These are phyloP conservation scores for Cynodonichthys magdalenae DNA, from an alignment of 2,797 vertebrate genomes.

Conservation along the genomic window DNA sequence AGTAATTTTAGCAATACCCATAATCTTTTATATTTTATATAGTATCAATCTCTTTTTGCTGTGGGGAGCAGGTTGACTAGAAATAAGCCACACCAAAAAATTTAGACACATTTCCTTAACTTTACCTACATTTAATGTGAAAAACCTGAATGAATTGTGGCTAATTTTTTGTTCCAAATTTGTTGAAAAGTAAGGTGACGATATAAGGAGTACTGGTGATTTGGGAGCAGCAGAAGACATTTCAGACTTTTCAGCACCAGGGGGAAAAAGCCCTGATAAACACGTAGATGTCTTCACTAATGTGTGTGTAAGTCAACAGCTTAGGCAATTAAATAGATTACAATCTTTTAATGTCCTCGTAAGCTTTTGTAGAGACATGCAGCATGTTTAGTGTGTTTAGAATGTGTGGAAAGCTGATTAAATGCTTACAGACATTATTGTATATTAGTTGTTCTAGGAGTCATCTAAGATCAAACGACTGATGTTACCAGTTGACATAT, in stretches of 20 bases:
- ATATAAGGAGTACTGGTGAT: slow-evolving; percentile 39
- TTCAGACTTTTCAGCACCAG: slow-evolving; percentile 22
- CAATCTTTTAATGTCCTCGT: slow-evolving; percentile 45
- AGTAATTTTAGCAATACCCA: too few species aligned
- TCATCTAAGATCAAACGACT: background rate
- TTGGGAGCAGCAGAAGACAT: slow-evolving; percentile 36
- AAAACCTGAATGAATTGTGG: background rate
- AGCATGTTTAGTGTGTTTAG: slow-evolving; percentile 7
- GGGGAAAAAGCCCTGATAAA: slow-evolving; percentile 33
- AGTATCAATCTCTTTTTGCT: too few species aligned
- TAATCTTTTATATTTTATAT: too few species aligned
- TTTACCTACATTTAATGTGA: too few species aligned
- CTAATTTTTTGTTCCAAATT: background rate
- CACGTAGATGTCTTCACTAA: slow-evolving; percentile 36
- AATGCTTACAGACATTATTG: slow-evolving; percentile 2
- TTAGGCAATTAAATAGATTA: slow-evolving; percentile 58
- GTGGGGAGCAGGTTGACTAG: background rate
- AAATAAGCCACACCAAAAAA: background rate
- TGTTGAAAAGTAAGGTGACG: slow-evolving; percentile 4
- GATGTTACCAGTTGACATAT: background rate
- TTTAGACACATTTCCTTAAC: background rate
- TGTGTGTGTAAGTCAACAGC: slow-evolving; percentile 52
- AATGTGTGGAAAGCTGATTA: slow-evolving; percentile 15
- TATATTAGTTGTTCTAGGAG: slow-evolving; percentile 2
- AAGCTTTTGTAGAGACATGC: slow-evolving; percentile 32